Base-by-base conservation (phyloP, 1,140 invertebrate genomes). In the Manduca sexta region DNA sequence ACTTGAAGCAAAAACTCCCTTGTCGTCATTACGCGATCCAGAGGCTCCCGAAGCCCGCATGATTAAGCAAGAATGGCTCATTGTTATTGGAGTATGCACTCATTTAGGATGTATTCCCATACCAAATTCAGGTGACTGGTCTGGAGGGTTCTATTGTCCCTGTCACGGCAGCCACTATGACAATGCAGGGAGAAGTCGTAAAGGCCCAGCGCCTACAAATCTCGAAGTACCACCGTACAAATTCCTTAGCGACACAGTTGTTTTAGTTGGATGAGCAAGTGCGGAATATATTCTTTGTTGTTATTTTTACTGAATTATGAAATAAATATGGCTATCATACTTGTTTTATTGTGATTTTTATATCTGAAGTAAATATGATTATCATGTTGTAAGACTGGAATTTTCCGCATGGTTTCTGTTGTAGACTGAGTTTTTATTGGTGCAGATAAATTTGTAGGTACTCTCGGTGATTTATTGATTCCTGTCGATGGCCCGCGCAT, bases 111-210 rank as follows among this genome's bases (percentile, higher is more conserved):
- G 94, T 85, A 90, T 96, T 15, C 94, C 94, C 34, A 91, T 95
- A 62, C 90, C 93, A 4, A 92, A 95, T 72, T 89, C 92, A 41
- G 93, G 95, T 35, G 94, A 89, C 67, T 89, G 86, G 65, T 89
- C 90, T 1, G 81, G 81, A 5, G 95, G 95, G 12, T 97, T 95
- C 68, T 97, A 95, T 72, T 97, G 96, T 72, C 95, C 96, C 0
- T 97, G 95, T 75, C 96, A 98, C 66, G 95, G 95, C 16, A 97
- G 95, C 49, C 95, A 97, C 78, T 98, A 95, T 70, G 95, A 97
- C 75, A 91, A 90, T 12, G 90, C 94, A 30, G 96, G 95, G 2
- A 87, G 95, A 54, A 91, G 95, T 56, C 89, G 94, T 10, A 95
- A 94, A 87, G 95, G 95, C 13, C 95, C 95, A 14, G 95, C 95